phyloP scores from a whole-genome alignment of 2,113 vertebrate species.

The Tretioscincus oriximinensis region DNA sequence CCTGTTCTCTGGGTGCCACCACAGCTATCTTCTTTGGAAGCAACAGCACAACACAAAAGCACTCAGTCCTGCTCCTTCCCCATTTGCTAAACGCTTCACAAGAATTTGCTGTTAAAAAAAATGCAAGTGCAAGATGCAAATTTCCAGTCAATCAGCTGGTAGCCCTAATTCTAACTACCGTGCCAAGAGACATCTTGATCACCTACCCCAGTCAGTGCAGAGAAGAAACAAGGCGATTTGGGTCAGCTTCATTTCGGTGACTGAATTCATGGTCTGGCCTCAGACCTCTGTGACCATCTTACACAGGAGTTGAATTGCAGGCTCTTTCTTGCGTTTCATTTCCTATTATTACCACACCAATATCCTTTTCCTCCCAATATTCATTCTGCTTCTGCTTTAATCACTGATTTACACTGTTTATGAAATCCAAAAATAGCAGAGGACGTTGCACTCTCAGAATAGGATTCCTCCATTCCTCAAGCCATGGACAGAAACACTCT shows the following conservation, averaged over 20 bases:
- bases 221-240: neutral
- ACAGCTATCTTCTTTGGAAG: too few species aligned
- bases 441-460: neutral
- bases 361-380: neutral
- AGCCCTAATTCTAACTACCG: neutral
- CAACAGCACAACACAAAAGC: too few species aligned
- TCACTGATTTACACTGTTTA: neutral
- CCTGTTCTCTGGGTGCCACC: too few species aligned
- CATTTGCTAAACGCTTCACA: neutral
- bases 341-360: constrained; percentile 1
- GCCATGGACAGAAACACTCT: neutral
- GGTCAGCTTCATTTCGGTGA: neutral
- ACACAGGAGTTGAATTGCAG: neutral
- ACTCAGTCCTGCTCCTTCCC: too few species aligned
- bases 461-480: neutral
- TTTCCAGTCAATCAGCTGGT: neutral
- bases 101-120: neutral
- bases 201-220: neutral
- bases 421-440: neutral
- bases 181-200: neutral
- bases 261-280: neutral
- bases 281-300: neutral
- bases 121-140: neutral
- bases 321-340: neutral
- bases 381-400: neutral